Evolutionary conservation across 2,797 vertebrate genomes (phyloP), one percentile per base, ranked within the genome.

Genomic region (Danio kyathit): DNA sequence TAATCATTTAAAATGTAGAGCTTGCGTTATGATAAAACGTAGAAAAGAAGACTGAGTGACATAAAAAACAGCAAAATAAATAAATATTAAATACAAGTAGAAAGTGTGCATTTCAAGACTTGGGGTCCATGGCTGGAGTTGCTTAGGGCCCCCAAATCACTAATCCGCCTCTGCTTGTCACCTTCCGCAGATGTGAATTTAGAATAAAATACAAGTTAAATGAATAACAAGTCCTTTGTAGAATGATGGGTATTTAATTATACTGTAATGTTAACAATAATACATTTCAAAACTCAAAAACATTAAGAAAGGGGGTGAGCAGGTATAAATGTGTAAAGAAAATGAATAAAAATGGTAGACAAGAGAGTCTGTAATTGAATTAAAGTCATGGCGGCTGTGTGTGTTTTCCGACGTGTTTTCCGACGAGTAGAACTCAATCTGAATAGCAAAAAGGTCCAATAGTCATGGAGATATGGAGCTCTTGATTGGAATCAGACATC

Each of bases 301-400:
- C 73, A 75, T 48, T 5, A 7, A 49, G 44, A 74, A 75, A 63
- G 38, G 59, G 21, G 59, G 5, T 49, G 13, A 51, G 73, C 5
- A 1, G 63, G 59, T 16, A 14, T 1, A 29, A 74, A 19, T 29
- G 11, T 17, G 21, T 29, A 2, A 61, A 74, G 21, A 54, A 54
- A 71, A 41, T 49, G 44, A 12, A 49, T 61, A 49, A 49, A 74
- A 17, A 63, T 41, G 29, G 11, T 10, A 74, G 57, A 14, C 2
- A 10, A 61, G 44, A 74, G 73, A 63, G 14, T 63, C 51, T 74
- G 16, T 49, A 51, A 74, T n/a, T 49, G 14, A 74, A 61, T 61
- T 38, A 17, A 49, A 51, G 11, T 16, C 2, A 41, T 19, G 46
- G 29, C 6, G 1, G 38, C 11, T 41, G 1, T 0, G 17, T 41